Percentiles rank a stretch among this genome's conserved stretches.
These are phyloP conservation scores for Zhuqinia jingwanae DNA, from an alignment of 2,888 invertebrate genomes.

Conservation along the genomic window DNA sequence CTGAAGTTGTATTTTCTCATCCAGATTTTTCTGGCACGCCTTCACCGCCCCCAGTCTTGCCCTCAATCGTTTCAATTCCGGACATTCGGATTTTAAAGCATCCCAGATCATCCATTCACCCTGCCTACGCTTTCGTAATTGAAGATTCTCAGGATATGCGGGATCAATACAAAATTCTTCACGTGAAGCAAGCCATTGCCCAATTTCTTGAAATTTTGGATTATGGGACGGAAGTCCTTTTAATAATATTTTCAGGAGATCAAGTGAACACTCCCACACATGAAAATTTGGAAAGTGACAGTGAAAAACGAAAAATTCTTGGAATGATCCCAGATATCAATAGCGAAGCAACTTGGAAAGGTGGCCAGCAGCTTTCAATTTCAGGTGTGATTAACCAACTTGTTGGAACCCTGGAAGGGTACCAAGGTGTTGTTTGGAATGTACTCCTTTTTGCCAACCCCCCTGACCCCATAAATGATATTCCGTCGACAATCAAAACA, in stretches of 20 bases:
- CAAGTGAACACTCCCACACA: background rate
- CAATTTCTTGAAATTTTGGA: conserved; percentile 59
- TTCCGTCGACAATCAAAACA: too few species aligned
- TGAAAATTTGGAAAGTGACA: too few species aligned
- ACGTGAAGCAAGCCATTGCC: conserved; percentile 73
- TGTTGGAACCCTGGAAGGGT: background rate
- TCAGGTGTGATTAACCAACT: background rate
- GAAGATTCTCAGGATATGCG: conserved; percentile 60
- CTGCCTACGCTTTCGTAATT: conserved; percentile 70
- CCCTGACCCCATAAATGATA: background rate
- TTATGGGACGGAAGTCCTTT: background rate
- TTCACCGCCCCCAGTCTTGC: too few species aligned
- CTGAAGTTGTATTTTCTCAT: conserved; percentile 84
- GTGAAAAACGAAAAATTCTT: too few species aligned
- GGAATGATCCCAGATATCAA: too few species aligned
- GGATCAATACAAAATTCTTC: conserved; percentile 32
- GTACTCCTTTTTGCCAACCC: conserved; percentile 25
- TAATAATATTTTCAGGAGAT: conserved; percentile 23
- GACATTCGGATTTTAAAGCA: too few species aligned
- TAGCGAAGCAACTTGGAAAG: too few species aligned
- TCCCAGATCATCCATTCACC: background rate
- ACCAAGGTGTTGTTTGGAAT: conserved; percentile 2
- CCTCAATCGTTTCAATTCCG: too few species aligned
- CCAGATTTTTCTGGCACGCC: conserved; percentile 81
- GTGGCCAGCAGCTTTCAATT: too few species aligned